Conservation (phyloP, 2,113 vertebrate species). For the rabbit (Oryctolagus cuniculus) region mOryCun1.1 NC_091436.1:66268001-66268500, state of each 20-base stretch:
- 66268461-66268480: constrained; percentile 37
- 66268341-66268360: neutral
- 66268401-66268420: neutral
- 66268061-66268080: neutral
- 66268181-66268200: neutral
- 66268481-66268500: constrained; percentile 57
- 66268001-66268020: neutral
- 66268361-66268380: neutral
- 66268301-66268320: neutral
- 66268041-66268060: neutral
- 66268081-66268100: neutral
- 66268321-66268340: neutral
- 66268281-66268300: neutral
- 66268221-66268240: neutral
- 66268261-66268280: neutral
- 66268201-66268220: neutral
- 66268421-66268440: neutral
- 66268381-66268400: neutral
- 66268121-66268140: neutral
- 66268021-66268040: neutral
- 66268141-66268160: neutral
- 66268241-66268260: neutral
- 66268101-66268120: neutral
- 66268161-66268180: neutral
- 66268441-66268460: neutral